Evolutionary conservation across 2,113 vertebrate species (phyloP), one percentile per base, ranked within the genome.

Genomic region (Microtus richardsoni): DNA sequence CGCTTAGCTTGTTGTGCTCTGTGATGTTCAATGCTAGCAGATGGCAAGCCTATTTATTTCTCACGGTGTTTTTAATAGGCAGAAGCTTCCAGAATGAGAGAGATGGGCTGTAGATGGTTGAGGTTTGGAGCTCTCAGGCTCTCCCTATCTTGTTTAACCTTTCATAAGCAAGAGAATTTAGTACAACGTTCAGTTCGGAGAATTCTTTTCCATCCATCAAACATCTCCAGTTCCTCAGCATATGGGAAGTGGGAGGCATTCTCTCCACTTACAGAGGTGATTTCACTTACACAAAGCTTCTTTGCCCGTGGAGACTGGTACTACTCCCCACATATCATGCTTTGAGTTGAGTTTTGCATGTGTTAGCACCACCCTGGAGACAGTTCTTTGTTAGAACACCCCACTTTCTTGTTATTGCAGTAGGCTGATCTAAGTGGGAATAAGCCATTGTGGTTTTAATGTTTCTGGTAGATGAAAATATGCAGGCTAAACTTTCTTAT

Each of bases 311-410:
- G 68, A 80, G 75, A 89, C 30, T 8, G 10, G 39, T 3, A 21
- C 41, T 54, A n/a, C 14, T 24, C 0, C 36, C 5, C 66, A 58
- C 4, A 2, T 0, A 5, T 21, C 36, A 47, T 28, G 4, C n/a
- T 96, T 41, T 44, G 78, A 75, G 14, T 75, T 54, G 33, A 75
- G 49, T 89, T 91, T 62, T 44, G 86, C 33, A 30, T 3, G 17
- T 49, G 75, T 14, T 85, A 64, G n/a, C 71, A 39, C 3, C 2
- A 3, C 70, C 10, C 68, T 84, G 33, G 80, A 39, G 47, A 49
- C n/a, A 70, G 13, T 82, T 95, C 66, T 66, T 3, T 9, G 9
- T 68, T 16, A 74, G 47, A 71, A 49, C 0, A 24, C 7, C 10
- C 2, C 0, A n/a, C 19, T n/a, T 47, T 73, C n/a, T 83, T 68